Percentiles rank a stretch among this genome's conserved stretches.
These are phyloP conservation scores for Diadegma fenestrale DNA, from an alignment of 2,888 invertebrate species.

Conservation along the genomic window DNA sequence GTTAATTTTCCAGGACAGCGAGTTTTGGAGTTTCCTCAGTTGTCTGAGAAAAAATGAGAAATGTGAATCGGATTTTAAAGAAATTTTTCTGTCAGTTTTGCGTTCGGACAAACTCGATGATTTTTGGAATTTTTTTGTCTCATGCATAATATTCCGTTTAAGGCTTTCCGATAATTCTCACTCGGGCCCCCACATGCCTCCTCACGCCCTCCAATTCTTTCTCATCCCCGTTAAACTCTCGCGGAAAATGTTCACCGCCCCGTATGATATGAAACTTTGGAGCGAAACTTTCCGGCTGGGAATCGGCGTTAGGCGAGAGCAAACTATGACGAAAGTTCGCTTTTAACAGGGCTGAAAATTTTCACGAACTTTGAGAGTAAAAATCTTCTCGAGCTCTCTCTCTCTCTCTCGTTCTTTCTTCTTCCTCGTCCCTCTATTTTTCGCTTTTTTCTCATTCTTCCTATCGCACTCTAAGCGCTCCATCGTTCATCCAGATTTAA, in stretches of 20 bases:
- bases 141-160: background rate
- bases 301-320: constrained; percentile 30
- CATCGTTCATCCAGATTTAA: constrained; percentile 58
- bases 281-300: constrained; percentile 45
- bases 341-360: constrained; percentile 30
- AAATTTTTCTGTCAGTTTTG: background rate
- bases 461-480: background rate
- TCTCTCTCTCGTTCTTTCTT: background rate
- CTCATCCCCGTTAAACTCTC: background rate
- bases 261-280: constrained; percentile 50
- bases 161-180: background rate
- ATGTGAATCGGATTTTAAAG: background rate
- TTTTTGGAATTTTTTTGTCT: background rate
- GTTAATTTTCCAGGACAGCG: background rate
- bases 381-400: constrained; percentile 27
- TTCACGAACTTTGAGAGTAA: constrained; percentile 47
- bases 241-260: constrained; percentile 18
- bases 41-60: background rate
- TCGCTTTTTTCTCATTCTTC: background rate
- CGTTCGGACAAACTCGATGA: background rate
- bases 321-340: constrained; percentile 41
- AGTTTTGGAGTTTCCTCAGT: background rate
- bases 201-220: background rate
- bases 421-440: background rate
- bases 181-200: background rate